A percentile compares a stretch with the other conserved stretches of the same genome.
Evolutionary conservation across 2,797 vertebrate species (phyloP).

Genomic region (Chromis chromis): DNA sequence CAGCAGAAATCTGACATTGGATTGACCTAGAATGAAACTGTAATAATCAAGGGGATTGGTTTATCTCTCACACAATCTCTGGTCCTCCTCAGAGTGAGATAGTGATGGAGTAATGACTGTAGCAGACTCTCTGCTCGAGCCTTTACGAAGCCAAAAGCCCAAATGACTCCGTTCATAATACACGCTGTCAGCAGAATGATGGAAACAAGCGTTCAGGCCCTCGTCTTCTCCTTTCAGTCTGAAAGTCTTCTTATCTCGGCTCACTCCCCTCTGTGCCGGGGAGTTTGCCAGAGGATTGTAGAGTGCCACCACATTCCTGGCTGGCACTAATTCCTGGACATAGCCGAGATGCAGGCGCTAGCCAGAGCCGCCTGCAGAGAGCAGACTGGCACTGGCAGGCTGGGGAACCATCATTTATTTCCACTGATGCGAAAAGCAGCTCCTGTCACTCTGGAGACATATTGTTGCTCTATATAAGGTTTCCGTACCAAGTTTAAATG

Average conservation of each 20-base stretch:
- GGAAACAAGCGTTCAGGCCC: constrained; percentile 24
- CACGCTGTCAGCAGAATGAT: constrained; percentile 35
- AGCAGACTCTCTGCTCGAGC: constrained; percentile 40
- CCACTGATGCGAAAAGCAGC: constrained; percentile 71
- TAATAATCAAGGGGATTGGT: constrained; percentile 8
- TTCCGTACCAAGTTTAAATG: constrained; percentile 36
- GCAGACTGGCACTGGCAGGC: constrained; percentile 41
- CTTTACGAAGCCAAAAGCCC: constrained; percentile 23
- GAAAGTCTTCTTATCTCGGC: constrained; percentile 43
- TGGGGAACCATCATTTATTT: constrained; percentile 65
- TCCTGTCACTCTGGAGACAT: constrained; percentile 56
- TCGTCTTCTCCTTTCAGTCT: constrained; percentile 15
- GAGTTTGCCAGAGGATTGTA: constrained; percentile 42
- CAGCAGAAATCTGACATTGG: constrained; percentile 13
- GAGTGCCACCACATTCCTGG: constrained; percentile 62
- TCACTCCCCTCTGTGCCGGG: constrained; percentile 14
- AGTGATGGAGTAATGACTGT: constrained; percentile 33
- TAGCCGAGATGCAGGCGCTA: constrained; percentile 44
- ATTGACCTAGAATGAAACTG: constrained; percentile 42
- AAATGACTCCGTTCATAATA: constrained; percentile 24
- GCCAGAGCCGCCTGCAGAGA: constrained; percentile 68
- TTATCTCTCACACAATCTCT: constrained; percentile 31
- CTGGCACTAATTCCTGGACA: constrained; percentile 62
- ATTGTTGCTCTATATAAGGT: constrained; percentile 39
- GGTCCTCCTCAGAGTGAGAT: constrained; percentile 21